Evolutionary conservation across 2,113 vertebrate species (phyloP).

Genomic region (Pyrgilauda ruficollis): DNA sequence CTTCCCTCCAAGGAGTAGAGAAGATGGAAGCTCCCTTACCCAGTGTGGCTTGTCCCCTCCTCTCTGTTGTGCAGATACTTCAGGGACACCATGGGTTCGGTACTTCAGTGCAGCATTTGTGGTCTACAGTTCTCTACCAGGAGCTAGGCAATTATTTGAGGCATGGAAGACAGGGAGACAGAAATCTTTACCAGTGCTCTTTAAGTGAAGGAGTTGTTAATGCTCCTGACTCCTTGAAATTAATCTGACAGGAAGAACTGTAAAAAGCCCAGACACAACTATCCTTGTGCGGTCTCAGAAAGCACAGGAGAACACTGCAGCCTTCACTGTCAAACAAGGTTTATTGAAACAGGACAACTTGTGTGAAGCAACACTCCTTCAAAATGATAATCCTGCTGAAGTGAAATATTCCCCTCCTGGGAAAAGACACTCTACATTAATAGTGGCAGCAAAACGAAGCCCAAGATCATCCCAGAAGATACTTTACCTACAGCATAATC

Average conservation of each 20-base stretch:
- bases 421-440: neutral
- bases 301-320: neutral
- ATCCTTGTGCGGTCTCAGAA: neutral
- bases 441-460: neutral
- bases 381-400: neutral
- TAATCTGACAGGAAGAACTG: constrained; percentile 12
- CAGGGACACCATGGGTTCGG: neutral
- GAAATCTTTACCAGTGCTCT: neutral
- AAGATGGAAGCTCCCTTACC: neutral
- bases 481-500: neutral
- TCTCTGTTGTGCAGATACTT: neutral
- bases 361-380: neutral
- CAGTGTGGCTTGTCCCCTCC: rapidly evolving
- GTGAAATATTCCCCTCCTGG: neutral
- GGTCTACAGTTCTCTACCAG: neutral
- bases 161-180: neutral
- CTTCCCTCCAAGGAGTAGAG: neutral
- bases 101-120: too few species aligned
- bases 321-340: neutral
- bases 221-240: neutral
- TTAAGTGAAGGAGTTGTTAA: neutral
- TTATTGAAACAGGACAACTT: constrained; percentile 2
- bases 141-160: neutral
- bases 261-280: neutral
- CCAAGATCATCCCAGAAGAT: neutral